Evolutionary conservation across 2,888 invertebrate genomes (phyloP).

Genomic region (Coleophora flavipennella): DNA sequence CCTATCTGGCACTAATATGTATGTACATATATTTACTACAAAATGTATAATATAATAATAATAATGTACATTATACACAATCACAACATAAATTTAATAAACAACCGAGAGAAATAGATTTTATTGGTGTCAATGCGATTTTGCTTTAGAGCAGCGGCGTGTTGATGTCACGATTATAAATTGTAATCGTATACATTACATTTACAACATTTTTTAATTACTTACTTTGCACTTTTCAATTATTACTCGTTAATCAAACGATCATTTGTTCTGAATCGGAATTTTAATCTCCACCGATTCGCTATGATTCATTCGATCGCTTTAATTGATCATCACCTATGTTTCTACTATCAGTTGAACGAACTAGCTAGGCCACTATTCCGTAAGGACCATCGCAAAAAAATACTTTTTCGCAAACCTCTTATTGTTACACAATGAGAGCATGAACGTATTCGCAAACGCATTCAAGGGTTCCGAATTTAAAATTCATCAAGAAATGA

Average conservation of each 20-base stretch:
- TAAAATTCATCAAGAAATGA: no score
- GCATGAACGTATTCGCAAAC: no score
- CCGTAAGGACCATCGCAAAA: no score
- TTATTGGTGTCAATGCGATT: slow-evolving; percentile 45
- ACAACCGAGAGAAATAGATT: slow-evolving; percentile 62
- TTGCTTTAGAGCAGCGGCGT: slow-evolving; percentile 21
- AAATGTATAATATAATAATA: slow-evolving; percentile 65
- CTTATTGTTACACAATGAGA: no score
- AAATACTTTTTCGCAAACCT: no score
- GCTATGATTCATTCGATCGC: slow-evolving; percentile 1
- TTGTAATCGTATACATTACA: slow-evolving; percentile 35
- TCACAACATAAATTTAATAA: slow-evolving; percentile 70
- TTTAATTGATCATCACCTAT: slow-evolving; percentile 3
- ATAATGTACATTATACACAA: slow-evolving; percentile 61
- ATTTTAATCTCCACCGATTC: slow-evolving; percentile 4
- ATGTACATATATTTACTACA: slow-evolving; percentile 59
- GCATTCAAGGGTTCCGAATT: no score
- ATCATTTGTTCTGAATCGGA: slow-evolving; percentile 25
- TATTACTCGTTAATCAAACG: slow-evolving; percentile 17
- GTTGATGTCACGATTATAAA: slow-evolving; percentile 25
- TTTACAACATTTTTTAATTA: slow-evolving; percentile 19
- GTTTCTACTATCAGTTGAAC: slow-evolving; percentile 14
- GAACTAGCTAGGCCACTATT: no score
- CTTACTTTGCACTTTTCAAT: slow-evolving; percentile 38
- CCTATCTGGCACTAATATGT: slow-evolving; percentile 71